Conservation (phyloP, 64 coral and sea anemone species). For the Astreopora myriophthalma region DNA sequence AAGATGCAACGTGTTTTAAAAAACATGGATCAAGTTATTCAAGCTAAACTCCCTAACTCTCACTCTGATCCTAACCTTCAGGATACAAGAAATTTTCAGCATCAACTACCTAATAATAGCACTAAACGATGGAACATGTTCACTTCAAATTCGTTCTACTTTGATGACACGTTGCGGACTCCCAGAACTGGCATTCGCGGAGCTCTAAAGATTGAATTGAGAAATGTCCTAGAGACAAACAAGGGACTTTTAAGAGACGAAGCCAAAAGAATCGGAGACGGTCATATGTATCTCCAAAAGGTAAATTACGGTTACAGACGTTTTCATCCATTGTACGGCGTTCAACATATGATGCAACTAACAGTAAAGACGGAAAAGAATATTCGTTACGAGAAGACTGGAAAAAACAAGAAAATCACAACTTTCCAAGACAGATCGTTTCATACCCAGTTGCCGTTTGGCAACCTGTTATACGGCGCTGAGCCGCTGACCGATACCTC, state of each 20-base stretch:
- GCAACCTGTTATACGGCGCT: conserved; percentile 65
- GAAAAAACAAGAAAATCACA: background rate
- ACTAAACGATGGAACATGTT: conserved; percentile 84
- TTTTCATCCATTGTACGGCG: conserved; percentile 69
- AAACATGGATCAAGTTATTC: conserved; percentile 72
- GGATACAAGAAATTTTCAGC: conserved; percentile 65
- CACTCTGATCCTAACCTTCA: conserved; percentile 50
- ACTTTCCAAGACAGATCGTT: conserved; percentile 58
- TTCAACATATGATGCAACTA: conserved; percentile 82
- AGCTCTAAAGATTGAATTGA: conserved; percentile 68
- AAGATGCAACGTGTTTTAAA: conserved; percentile 52
- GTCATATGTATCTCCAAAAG: conserved; percentile 68
- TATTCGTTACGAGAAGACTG: background rate
- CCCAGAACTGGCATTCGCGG: conserved; percentile 77
- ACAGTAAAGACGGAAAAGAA: conserved; percentile 75
- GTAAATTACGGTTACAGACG: conserved; percentile 90
- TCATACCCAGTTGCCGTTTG: conserved; percentile 80
- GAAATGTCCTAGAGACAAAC: conserved; percentile 61
- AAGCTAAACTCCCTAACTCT: no score
- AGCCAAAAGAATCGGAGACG: conserved; percentile 54
- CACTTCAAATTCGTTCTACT: conserved; percentile 73
- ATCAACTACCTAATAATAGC: conserved; percentile 37
- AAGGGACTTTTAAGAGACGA: conserved; percentile 71
- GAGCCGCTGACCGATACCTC: background rate
- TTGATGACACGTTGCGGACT: conserved; percentile 49